A percentile compares a stretch with the other conserved stretches of the same genome.
These are phyloP conservation scores for Nephrocerus scutellatus DNA, from an alignment of 2,888 invertebrate species.

Conservation along the genomic window DNA sequence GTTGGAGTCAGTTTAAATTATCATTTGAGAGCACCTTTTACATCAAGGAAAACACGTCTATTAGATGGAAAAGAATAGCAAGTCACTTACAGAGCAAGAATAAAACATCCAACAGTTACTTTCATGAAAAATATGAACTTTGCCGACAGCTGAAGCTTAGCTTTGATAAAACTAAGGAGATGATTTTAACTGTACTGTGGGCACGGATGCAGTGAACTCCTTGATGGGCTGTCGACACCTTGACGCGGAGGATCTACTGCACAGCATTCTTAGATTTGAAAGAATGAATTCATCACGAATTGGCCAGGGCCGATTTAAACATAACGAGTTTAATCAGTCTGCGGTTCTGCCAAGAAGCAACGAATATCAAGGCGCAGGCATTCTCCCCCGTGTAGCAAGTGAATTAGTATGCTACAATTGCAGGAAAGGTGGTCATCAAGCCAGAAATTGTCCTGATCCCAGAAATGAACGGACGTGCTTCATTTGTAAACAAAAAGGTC, in stretches of 20 bases:
- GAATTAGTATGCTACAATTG: slow-evolving; percentile 6
- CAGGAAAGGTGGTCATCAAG: neutral
- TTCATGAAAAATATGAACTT: too few species aligned
- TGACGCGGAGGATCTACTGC: too few species aligned
- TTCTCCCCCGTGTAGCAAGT: neutral
- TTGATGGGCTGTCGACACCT: too few species aligned
- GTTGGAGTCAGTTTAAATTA: too few species aligned
- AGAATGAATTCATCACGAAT: slow-evolving; percentile 2
- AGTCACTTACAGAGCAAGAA: neutral
- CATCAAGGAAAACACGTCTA: too few species aligned
- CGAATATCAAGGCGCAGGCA: neutral
- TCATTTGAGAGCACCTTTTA: too few species aligned
- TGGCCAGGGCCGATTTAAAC: neutral
- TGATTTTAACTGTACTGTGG: slow-evolving; percentile 3
- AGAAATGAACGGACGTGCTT: too few species aligned
- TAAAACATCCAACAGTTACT: slow-evolving; percentile 3
- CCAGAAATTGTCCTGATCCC: too few species aligned
- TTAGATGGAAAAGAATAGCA: too few species aligned
- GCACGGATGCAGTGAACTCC: neutral
- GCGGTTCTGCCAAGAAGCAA: too few species aligned
- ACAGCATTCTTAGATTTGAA: too few species aligned
- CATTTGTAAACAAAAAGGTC: too few species aligned
- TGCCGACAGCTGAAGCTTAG: slow-evolving; percentile 1
- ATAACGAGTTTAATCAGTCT: neutral
- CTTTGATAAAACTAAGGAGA: neutral